Evolutionary conservation across 2,888 invertebrate genomes (phyloP), one percentile per base, ranked within the genome.

Genomic region (Notocelia uddmanniana): DNA sequence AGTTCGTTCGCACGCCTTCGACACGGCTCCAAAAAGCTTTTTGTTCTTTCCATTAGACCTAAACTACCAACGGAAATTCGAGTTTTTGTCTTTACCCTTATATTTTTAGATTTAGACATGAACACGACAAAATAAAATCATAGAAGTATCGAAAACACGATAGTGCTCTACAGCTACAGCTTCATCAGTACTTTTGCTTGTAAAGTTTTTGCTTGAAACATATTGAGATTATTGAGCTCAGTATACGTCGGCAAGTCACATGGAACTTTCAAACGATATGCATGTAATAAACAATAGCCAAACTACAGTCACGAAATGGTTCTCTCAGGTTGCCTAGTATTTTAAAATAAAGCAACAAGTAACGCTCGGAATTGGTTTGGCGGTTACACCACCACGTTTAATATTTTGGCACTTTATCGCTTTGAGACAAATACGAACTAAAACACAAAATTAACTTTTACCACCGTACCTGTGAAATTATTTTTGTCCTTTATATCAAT

Each of bases 1-100:
- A 82, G 85, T 85, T 81, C 77, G 85, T 87, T 90, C 89, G 76
- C 88, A 89, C 86, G 86, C 85, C 84, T 84, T 84, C 84, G 81
- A 78, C 79, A 80, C 76, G 79, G 77, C 69, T 68, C 58, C 72
- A 73, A 74, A 76, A 77, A 79, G 76, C 79, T 83, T 84, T 89
- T 88, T 90, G 85, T 88, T 87, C 85, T 85, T 89, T 87, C 84
- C 86, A 85, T 84, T 85, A 84, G 81, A 73, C 74, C 74, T 75
- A 74, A 78, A 79, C 77, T 79, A 76, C 78, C 75, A 72, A 75
- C 76, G 74, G 77, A 59, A 64, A 68, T 73, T 69, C 45, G 41
- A 59, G 72, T 72, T 68, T 68, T 62, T 72, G 68, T 31, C 54
- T 48, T 68, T 21, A 62, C 60, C 60, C 37, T 26, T 52, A 34